phyloP scores from a whole-genome alignment of 2,797 vertebrate species.

The Microctenopoma stevenorrisi region DNA sequence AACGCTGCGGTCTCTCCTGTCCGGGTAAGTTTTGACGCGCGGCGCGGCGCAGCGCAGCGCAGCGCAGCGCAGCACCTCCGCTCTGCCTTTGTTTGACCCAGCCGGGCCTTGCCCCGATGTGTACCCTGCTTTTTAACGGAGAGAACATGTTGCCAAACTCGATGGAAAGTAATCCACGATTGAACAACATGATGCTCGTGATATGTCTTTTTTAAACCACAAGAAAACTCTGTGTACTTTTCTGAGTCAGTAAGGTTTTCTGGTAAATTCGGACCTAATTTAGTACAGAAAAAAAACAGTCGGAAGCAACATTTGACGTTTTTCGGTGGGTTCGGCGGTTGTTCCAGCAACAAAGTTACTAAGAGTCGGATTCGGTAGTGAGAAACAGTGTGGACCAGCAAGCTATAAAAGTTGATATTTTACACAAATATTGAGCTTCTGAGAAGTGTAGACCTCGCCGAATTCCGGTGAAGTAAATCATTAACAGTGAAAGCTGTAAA shows the following conservation, averaged over 20 bases:
- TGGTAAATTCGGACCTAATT: conserved; percentile 32
- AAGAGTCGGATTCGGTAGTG: not conserved
- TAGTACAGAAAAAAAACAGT: accelerated
- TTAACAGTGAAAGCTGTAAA: accelerated
- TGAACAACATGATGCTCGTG: not conserved
- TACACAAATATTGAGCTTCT: not conserved
- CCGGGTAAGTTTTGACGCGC: conserved; percentile 73
- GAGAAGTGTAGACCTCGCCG: not conserved
- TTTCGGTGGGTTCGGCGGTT: not conserved
- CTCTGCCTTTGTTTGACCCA: conserved; percentile 80
- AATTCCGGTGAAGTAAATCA: not conserved
- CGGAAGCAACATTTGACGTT: not conserved
- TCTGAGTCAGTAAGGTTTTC: accelerated
- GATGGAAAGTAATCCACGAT: conserved; percentile 18
- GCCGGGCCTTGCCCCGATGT: conserved; percentile 70
- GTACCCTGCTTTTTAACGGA: conserved; percentile 11
- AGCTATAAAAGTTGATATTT: conserved; percentile 36
- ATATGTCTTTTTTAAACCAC: accelerated
- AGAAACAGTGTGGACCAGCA: not conserved
- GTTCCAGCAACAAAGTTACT: conserved; percentile 43
- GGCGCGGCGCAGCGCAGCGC: conserved; percentile 44
- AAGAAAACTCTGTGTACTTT: accelerated
- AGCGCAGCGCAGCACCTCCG: conserved; percentile 51
- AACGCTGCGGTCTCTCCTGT: conserved; percentile 51
- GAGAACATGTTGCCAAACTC: conserved; percentile 55